These are phyloP conservation scores for Neogobius melanostomus DNA, from an alignment of 2,113 vertebrate species.

Conservation along the genomic window DNA sequence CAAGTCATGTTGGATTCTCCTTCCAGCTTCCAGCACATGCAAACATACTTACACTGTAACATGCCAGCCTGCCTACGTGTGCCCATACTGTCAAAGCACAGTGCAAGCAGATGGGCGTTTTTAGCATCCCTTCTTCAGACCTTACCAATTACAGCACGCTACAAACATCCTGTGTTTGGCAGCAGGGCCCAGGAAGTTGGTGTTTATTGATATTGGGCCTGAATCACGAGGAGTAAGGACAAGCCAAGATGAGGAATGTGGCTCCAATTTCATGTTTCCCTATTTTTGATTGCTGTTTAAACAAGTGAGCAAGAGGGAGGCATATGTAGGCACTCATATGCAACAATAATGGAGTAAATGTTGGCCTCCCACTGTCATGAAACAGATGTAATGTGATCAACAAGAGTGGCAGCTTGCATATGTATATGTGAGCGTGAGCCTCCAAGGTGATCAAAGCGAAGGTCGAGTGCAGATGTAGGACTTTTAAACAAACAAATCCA, in stretches of 20 bases:
- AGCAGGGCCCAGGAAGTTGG: slow-evolving; percentile 64
- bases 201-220: slow-evolving; percentile 78
- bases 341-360: slow-evolving; percentile 45
- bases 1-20: slow-evolving; percentile 14
- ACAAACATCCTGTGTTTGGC: slow-evolving; percentile 80
- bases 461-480: slow-evolving; percentile 37
- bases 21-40: not conserved
- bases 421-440: slow-evolving; percentile 28
- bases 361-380: slow-evolving; percentile 9
- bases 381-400: slow-evolving; percentile 33
- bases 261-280: slow-evolving; percentile 74
- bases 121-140: slow-evolving; percentile 59
- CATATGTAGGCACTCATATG: slow-evolving; percentile 25
- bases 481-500: slow-evolving; percentile 27
- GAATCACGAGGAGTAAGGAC: slow-evolving; percentile 51
- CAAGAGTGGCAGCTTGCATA: not conserved
- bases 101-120: slow-evolving; percentile 73
- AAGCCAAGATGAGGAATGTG: slow-evolving; percentile 65
- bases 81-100: slow-evolving; percentile 44
- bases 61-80: slow-evolving; percentile 31
- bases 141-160: slow-evolving; percentile 76
- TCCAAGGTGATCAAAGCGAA: slow-evolving; percentile 43
- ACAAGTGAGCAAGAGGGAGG: slow-evolving; percentile 54
- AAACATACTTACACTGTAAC: slow-evolving; percentile 13
- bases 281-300: slow-evolving; percentile 75